phyloP scores from a whole-genome alignment of 2,888 invertebrate species.

The Dryomyza anilis region DNA sequence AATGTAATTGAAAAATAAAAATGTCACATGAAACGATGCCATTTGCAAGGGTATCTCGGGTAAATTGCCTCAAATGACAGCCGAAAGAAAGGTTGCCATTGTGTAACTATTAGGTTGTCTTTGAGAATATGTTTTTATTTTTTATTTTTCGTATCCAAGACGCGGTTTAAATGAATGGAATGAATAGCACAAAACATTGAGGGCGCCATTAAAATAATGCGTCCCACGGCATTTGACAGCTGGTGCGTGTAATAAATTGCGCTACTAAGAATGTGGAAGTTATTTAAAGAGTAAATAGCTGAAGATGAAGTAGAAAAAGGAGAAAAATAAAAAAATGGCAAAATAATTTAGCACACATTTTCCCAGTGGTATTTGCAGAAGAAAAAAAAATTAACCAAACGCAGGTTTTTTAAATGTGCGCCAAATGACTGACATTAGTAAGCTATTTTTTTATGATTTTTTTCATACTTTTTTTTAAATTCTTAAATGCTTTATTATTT shows the following conservation, averaged over 20 bases:
- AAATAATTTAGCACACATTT: neutral
- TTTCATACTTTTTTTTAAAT: no score
- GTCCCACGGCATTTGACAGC: slow-evolving; percentile 47
- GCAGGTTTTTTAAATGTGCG: no score
- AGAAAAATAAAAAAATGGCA: neutral
- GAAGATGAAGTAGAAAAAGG: neutral
- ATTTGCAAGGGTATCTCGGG: neutral
- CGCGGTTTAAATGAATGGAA: neutral
- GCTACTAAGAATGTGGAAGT: neutral
- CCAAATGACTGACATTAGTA: no score
- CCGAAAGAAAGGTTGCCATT: neutral
- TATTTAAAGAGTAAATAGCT: neutral
- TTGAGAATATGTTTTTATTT: neutral
- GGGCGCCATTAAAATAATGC: slow-evolving; percentile 54
- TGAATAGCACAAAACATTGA: neutral
- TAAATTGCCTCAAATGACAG: neutral
- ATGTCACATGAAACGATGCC: slow-evolving; percentile 36
- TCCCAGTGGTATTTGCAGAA: neutral
- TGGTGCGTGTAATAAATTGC: slow-evolving; percentile 40
- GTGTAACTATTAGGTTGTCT: neutral
- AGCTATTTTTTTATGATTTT: no score
- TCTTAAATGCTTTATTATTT: no score
- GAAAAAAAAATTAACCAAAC: no score
- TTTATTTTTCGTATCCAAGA: neutral
- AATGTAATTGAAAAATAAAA: slow-evolving; percentile 43